Evolutionary conservation across 2,797 vertebrate species (phyloP), one percentile per base, ranked within the genome.

Genomic region (Acestrorhynchus altus): DNA sequence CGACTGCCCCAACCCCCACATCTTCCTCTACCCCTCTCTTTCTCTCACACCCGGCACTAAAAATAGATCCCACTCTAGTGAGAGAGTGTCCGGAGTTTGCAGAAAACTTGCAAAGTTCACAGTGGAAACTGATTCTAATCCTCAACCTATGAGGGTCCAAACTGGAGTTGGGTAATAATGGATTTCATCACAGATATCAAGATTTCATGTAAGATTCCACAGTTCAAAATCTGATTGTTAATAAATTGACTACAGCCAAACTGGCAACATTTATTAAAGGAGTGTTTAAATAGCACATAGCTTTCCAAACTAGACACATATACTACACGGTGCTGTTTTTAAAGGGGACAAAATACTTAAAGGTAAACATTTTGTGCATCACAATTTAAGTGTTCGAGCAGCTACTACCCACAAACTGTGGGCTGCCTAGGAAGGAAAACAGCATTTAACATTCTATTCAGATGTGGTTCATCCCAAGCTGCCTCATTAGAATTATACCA

Each of bases 1-100:
- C 66, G 84, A 85, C 85, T 84, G 42, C 68, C 59, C 79, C 80
- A 76, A 46, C 73, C 77, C 77, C 72, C 74, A 49, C 40, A 59
- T 65, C 52, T 76, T 76, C 80, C 79, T 75, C 78, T 60, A 82
- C 20, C 42, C 51, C 61, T 54, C 82, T 73, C 65, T 73, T 77
- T 72, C 72, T 40, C 73, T 64, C 65, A 40, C 74, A 81, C 72
- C 74, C 76, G 0, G 12, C 72, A 86, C 89, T 93, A 94, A 91
- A 94, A 92, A 94, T 94, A 94, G 88, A 85, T 81, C 67, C 1
- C 2, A 79, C 85, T 87, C 72, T 79, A 84, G 87, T 85, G 88
- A 93, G 90, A n/a, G n/a, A 82, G n/a, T 82, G 81, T 86, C 86
- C 47, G 8, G 83, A 83, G 83, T 90, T 92, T 89, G 85, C 88